Evolutionary conservation across 2,888 invertebrate genomes (phyloP).

Genomic region (Pollenia amentaria): DNA sequence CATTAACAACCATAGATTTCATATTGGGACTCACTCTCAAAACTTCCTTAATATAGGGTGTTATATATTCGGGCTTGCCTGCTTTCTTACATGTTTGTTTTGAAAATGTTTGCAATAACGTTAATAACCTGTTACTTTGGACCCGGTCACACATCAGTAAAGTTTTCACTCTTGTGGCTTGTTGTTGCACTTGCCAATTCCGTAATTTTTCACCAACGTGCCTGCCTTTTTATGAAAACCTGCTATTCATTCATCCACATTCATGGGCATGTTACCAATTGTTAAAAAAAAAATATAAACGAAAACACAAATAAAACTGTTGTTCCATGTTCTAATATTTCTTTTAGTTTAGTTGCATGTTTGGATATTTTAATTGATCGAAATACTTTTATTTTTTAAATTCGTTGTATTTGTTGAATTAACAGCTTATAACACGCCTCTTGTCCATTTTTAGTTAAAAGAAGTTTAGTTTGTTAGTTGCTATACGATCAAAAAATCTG

Average conservation of each 20-base stretch:
- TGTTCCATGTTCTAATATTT: slow-evolving; percentile 47
- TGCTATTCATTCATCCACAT: background rate
- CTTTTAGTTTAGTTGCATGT: slow-evolving; percentile 9
- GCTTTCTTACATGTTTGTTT: background rate
- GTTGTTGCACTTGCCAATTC: slow-evolving; percentile 29
- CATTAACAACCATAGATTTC: too few species aligned
- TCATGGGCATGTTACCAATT: background rate
- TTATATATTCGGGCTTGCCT: too few species aligned
- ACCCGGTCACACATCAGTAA: slow-evolving; percentile 31
- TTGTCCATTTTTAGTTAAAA: slow-evolving; percentile 19
- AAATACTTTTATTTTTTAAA: slow-evolving; percentile 43
- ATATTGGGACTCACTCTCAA: too few species aligned
- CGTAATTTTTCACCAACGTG: background rate
- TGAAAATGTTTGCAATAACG: slow-evolving; percentile 13
- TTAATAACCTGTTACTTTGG: slow-evolving; percentile 61
- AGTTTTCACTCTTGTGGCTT: slow-evolving; percentile 64
- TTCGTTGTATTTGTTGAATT: background rate
- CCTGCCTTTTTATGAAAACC: background rate
- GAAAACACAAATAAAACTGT: slow-evolving; percentile 21
- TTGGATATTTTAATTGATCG: background rate
- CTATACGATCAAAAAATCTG: background rate
- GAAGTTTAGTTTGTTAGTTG: slow-evolving; percentile 13
- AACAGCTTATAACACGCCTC: slow-evolving; percentile 32
- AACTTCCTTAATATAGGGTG: too few species aligned
- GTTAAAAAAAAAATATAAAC: background rate